Conservation (phyloP, 2,888 invertebrate species). For the Cryptops parisi region DNA sequence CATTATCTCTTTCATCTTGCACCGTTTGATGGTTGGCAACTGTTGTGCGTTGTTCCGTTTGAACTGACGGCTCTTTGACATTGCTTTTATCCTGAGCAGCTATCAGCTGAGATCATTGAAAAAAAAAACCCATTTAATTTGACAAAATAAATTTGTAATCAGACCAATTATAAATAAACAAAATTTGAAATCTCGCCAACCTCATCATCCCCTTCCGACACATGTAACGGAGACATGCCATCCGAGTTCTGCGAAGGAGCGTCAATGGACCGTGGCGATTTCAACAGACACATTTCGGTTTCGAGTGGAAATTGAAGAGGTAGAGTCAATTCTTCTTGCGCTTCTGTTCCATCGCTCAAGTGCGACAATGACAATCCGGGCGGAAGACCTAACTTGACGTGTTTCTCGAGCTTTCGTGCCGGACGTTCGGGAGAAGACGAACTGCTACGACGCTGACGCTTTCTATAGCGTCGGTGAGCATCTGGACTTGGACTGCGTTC, state of each 20-base stretch:
- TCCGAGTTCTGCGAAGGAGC: constrained; percentile 7
- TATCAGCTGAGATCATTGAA: background rate
- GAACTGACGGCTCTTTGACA: too few species aligned
- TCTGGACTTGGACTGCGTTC: constrained; percentile 11
- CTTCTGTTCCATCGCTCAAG: background rate
- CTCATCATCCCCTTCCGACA: constrained; percentile 14
- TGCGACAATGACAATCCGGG: background rate
- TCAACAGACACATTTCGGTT: background rate
- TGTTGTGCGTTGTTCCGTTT: too few species aligned
- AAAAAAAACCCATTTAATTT: background rate
- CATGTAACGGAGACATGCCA: constrained; percentile 12
- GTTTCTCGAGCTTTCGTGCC: background rate
- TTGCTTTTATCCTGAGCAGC: background rate
- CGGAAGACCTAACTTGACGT: background rate
- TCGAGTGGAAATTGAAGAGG: background rate
- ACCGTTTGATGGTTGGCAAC: too few species aligned
- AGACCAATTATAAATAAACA: background rate
- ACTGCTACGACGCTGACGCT: constrained; percentile 7
- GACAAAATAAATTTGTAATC: background rate
- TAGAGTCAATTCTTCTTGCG: background rate
- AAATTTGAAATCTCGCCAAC: background rate
- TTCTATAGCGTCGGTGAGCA: constrained; percentile 5
- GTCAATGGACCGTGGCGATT: constrained; percentile 1
- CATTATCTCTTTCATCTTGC: too few species aligned
- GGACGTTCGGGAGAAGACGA: constrained; percentile 8